These are phyloP conservation scores for Heliconius cydno DNA, from an alignment of 2,888 invertebrate species.

Conservation along the genomic window DNA sequence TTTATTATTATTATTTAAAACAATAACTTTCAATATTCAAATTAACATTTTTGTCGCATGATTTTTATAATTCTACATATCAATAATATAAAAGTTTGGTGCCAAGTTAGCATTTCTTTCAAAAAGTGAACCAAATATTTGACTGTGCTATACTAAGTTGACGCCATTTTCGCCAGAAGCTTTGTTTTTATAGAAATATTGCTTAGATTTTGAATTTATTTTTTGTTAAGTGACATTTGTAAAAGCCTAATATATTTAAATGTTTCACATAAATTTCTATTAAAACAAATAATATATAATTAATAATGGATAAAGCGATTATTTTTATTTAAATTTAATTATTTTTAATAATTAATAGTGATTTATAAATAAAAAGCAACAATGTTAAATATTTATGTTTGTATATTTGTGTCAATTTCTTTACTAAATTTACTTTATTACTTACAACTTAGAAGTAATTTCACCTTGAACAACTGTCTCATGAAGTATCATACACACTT, in stretches of 20 bases:
- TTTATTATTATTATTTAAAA: background rate
- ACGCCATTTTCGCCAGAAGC: constrained; percentile 11
- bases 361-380: background rate
- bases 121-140: constrained; percentile 30
- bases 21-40: too few species aligned
- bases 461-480: too few species aligned
- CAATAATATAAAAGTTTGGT: background rate
- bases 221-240: constrained; percentile 29
- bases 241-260: background rate
- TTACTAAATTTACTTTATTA: background rate
- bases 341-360: background rate
- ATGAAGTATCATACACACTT: background rate
- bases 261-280: constrained; percentile 35
- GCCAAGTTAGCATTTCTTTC: constrained; percentile 7
- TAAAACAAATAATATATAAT: background rate
- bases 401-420: background rate
- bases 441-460: too few species aligned
- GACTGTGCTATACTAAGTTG: background rate
- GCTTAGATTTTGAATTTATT: background rate
- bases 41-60: background rate
- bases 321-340: background rate
- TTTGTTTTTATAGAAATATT: constrained; percentile 6
- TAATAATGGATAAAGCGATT: background rate
- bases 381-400: background rate
- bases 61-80: background rate